A percentile compares a stretch with the other conserved stretches of the same genome.
phyloP scores from a whole-genome alignment of 2,113 vertebrate genomes.

The Labrus mixtus region DNA sequence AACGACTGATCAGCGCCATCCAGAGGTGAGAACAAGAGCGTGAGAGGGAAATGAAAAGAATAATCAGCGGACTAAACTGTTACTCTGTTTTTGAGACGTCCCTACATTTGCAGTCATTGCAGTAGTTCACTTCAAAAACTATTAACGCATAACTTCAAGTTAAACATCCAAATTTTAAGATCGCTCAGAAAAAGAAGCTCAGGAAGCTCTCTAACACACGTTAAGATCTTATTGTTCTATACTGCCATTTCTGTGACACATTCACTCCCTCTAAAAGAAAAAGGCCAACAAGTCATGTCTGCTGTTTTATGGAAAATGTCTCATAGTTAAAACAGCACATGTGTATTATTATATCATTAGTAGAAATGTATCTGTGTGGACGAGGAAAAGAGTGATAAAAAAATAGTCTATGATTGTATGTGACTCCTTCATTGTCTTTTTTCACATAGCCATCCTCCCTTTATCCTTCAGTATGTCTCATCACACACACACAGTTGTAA shows the following conservation, averaged over 20 bases:
- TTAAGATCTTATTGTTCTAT: not conserved
- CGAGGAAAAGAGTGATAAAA: not conserved
- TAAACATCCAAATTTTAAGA: not conserved
- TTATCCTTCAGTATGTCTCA: conserved; percentile 11
- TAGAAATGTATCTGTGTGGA: conserved; percentile 6
- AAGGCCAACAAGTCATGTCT: not conserved
- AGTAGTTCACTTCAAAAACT: too few species aligned
- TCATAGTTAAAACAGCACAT: not conserved
- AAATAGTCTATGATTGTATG: not conserved
- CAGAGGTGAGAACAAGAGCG: conserved; percentile 53
- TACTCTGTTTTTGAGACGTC: not conserved
- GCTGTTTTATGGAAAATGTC: not conserved
- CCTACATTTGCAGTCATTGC: not conserved
- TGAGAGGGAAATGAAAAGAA: not conserved
- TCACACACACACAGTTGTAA: conserved; percentile 48
- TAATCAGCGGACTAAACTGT: not conserved
- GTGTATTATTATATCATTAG: not conserved
- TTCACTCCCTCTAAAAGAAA: not conserved
- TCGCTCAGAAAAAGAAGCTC: not conserved
- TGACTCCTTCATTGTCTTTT: conserved; percentile 26
- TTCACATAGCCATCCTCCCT: conserved; percentile 33
- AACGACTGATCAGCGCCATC: conserved; percentile 77
- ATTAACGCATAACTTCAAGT: not conserved
- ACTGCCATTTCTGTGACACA: not conserved
- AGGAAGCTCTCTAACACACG: not conserved